Base-by-base conservation (phyloP, 2,797 vertebrate species). In the Cryptoblepharus egeriae region DNA sequence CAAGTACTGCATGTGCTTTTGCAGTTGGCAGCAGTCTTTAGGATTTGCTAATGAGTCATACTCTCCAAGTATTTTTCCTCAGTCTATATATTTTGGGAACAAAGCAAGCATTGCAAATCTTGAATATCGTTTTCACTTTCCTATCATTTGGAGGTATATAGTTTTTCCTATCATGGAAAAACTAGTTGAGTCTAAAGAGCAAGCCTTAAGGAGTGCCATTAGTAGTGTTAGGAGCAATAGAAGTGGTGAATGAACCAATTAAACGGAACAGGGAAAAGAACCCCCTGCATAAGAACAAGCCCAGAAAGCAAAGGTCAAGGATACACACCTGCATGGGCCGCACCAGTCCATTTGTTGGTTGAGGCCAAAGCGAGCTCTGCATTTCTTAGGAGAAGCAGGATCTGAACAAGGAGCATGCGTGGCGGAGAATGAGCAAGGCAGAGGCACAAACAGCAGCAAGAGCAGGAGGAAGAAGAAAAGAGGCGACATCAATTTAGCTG, bases 341-440 rank as follows among this genome's bases (percentile, higher is more conserved):
- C 98, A 99, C 98, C 98, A 99, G 97, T 99, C 97, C 93, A 96
- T 99, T 97, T 99, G 98, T 98, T 99, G 98, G 97, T 98, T 98
- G 96, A 99, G 98, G 96, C 98, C 98, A 95, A 99, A 99, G 97
- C 98, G 98, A 97, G 98, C 98, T 95, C 98, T 96, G 95, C 98
- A 99, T 98, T 99, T 99, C 98, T 99, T 99, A 98, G 98, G 98
- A 93, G 98, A 99, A 95, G 98, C 97, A 87, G 97, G 98, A 96
- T 99, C 98, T 99, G 97, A 98, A 96, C 94, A 94, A 97, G 96
- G 91, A 95, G 96, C 97, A 98, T 97, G 97, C 97, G 95, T 93
- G 95, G 93, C 88, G 88, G 89, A 92, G 90, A 91, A 55, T 86
- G 92, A 93, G 93, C 92, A 94, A 95, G 91, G 94, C 91, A 95